Conservation (phyloP, 2,888 invertebrate species). For the Drosophila dives region DNA sequence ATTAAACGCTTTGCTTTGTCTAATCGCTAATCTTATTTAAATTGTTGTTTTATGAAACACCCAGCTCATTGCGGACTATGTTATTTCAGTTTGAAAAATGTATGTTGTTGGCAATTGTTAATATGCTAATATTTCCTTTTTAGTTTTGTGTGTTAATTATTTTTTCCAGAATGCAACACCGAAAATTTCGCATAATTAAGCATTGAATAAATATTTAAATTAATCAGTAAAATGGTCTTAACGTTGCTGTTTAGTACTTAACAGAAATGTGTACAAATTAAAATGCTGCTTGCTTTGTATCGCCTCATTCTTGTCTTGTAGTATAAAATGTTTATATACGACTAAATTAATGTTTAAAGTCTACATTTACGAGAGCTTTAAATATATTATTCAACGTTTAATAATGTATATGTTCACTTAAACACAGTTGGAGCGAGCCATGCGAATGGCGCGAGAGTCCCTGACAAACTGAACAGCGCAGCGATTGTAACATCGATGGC, state of each 20-base stretch:
- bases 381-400: conserved; percentile 21
- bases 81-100: conserved; percentile 15
- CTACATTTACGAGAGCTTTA: conserved; percentile 21
- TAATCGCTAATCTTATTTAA: conserved; percentile 60
- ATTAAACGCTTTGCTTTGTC: conserved; percentile 22
- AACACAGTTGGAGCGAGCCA: conserved; percentile 21
- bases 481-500: conserved; percentile 15
- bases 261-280: conserved; percentile 8
- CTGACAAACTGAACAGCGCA: conserved; percentile 51
- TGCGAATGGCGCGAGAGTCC: conserved; percentile 42
- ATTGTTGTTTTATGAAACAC: conserved; percentile 32
- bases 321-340: conserved; percentile 19
- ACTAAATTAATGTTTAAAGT: conserved; percentile 31
- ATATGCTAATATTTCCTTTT: conserved; percentile 12
- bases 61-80: conserved; percentile 11
- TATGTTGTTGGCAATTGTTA: conserved; percentile 21
- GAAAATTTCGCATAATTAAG: not conserved
- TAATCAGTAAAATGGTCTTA: conserved; percentile 3
- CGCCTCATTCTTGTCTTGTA: conserved; percentile 41
- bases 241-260: conserved; percentile 7
- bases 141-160: not conserved
- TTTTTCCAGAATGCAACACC: not conserved
- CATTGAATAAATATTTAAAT: not conserved
- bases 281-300: conserved; percentile 54
- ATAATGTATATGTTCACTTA: conserved; percentile 10